Evolutionary conservation across 2,113 vertebrate species (phyloP).

Genomic region (Xiphias gladius): DNA sequence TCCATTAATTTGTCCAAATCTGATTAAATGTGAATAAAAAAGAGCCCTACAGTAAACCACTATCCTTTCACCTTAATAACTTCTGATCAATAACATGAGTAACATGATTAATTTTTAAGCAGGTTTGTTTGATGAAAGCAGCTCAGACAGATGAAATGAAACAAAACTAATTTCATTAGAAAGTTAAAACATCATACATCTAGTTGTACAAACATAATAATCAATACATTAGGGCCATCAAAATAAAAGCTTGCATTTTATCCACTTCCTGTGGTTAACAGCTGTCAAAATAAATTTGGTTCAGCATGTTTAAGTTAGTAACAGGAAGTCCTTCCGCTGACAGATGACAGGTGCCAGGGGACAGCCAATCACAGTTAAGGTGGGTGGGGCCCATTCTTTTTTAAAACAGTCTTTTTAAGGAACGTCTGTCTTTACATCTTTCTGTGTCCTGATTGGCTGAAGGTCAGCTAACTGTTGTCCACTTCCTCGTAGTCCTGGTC

Average conservation of each 20-base stretch:
- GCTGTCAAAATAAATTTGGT: too few species aligned
- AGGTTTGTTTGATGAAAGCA: not conserved
- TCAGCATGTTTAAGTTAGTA: not conserved
- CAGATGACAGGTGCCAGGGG: not conserved
- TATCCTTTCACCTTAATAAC: too few species aligned
- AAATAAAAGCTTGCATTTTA: slow-evolving; percentile 10
- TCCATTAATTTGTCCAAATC: too few species aligned
- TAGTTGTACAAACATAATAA: not conserved
- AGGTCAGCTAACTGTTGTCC: slow-evolving; percentile 34
- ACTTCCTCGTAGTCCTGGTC: slow-evolving; percentile 13
- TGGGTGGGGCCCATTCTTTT: not conserved
- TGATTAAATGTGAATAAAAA: too few species aligned
- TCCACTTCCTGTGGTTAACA: not conserved
- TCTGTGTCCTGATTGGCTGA: not conserved
- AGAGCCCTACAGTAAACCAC: too few species aligned
- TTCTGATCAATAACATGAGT: not conserved
- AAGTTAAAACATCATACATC: not conserved
- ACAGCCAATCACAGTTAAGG: not conserved
- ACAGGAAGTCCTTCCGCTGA: not conserved
- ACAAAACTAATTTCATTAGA: not conserved
- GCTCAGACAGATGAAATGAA: not conserved
- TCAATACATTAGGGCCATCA: not conserved
- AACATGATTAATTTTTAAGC: too few species aligned
- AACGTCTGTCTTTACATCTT: too few species aligned
- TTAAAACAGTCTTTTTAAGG: not conserved